Percentiles rank a stretch among this genome's conserved stretches.
Conservation (phyloP, 1,140 invertebrate species). For the Pseudomyrmex flavicornis region DNA sequence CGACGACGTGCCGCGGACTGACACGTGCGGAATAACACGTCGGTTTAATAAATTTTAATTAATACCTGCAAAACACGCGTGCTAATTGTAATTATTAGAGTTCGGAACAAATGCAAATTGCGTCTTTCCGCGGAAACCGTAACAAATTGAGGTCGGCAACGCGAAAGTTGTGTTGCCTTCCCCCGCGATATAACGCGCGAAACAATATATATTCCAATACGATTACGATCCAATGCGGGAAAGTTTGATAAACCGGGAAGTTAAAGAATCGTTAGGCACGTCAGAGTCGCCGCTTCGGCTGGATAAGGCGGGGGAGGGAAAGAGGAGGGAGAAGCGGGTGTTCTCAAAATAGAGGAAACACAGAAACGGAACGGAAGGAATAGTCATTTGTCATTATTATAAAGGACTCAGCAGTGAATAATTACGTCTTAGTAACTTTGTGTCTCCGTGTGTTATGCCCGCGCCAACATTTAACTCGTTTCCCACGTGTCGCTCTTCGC, state of each 20-base stretch:
- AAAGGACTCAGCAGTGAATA: slow-evolving; percentile 80
- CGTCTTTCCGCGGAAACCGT: not conserved
- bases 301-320: no score
- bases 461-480: slow-evolving; percentile 38
- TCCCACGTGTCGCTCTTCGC: not conserved
- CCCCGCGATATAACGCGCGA: not conserved
- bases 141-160: slow-evolving; percentile 28
- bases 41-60: no score
- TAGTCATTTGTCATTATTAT: slow-evolving; percentile 81
- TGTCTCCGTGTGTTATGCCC: slow-evolving; percentile 11
- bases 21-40: no score
- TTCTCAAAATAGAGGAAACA: slow-evolving; percentile 22
- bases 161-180: not conserved
- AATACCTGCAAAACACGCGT: no score
- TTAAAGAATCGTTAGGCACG: slow-evolving; percentile 78
- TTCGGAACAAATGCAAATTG: no score
- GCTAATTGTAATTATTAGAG: no score
- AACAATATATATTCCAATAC: slow-evolving; percentile 60
- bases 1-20: no score
- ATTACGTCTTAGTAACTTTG: slow-evolving; percentile 77
- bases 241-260: slow-evolving; percentile 68
- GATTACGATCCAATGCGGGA: slow-evolving; percentile 28
- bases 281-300: slow-evolving; percentile 23
- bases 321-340: not conserved
- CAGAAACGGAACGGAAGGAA: not conserved